Evolutionary conservation across 2,113 vertebrate genomes (phyloP).

Genomic region (Pelmatolapia mariae): DNA sequence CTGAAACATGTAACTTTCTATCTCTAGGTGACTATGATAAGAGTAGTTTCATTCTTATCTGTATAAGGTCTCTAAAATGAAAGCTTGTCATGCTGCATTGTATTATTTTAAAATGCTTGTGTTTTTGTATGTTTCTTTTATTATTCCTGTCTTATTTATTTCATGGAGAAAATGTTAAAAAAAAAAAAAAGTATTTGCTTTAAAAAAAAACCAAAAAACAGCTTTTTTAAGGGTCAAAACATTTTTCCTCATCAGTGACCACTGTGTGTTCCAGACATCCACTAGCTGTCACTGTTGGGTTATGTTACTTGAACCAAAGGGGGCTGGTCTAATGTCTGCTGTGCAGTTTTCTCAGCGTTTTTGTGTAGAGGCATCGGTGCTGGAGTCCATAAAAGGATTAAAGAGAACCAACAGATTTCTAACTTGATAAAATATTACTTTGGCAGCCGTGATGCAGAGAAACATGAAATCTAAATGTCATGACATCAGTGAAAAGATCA

Average conservation of each 20-base stretch:
- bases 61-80: not conserved
- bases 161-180: not conserved
- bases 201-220: too few species aligned
- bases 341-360: slow-evolving; percentile 32
- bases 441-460: not conserved
- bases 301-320: not conserved
- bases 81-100: not conserved
- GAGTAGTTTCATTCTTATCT: not conserved
- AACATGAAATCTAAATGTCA: not conserved
- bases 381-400: not conserved
- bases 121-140: not conserved
- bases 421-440: not conserved
- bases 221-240: not conserved
- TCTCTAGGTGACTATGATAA: not conserved
- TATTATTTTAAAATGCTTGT: not conserved
- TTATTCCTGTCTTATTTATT: not conserved
- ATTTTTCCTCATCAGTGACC: not conserved
- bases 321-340: not conserved
- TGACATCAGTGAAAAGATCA: not conserved
- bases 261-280: not conserved
- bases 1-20: not conserved
- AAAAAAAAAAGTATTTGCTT: not conserved
- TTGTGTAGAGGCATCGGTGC: slow-evolving; percentile 14
- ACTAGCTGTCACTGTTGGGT: slow-evolving; percentile 51
- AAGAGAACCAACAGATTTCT: not conserved